Percentiles rank a stretch among this genome's conserved stretches.
phyloP scores from a whole-genome alignment of 2,797 vertebrate species.

The Austrolebias charrua region DNA sequence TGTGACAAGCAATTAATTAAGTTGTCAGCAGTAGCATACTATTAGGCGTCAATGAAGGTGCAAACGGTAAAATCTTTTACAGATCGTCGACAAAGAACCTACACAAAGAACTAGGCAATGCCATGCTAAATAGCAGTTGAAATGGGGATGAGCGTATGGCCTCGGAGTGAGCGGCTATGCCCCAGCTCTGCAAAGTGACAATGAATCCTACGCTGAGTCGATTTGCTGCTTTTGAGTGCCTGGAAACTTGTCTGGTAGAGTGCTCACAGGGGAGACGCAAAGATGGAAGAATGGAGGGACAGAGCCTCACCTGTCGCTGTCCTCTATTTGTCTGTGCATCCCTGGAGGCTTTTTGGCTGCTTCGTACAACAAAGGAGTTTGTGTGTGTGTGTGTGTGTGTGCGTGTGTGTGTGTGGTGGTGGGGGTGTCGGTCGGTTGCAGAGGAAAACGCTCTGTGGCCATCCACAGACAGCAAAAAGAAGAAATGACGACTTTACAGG shows the following conservation, averaged over 20 bases:
- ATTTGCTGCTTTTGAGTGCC: conserved; percentile 73
- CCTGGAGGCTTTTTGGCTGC: conserved; percentile 68
- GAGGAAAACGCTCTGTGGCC: conserved; percentile 49
- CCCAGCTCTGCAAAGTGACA: conserved; percentile 69
- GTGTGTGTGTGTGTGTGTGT: neutral
- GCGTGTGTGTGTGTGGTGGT: neutral
- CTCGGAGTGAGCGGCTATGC: conserved; percentile 56
- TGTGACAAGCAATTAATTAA: conserved; percentile 63
- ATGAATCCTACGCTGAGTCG: conserved; percentile 70
- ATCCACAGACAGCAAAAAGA: conserved; percentile 59
- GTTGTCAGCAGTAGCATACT: conserved; percentile 33
- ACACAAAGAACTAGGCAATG: conserved; percentile 24
- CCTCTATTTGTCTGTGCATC: conserved; percentile 73
- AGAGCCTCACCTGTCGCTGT: conserved; percentile 60
- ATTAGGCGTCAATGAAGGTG: too few species aligned
- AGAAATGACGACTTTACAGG: conserved; percentile 71
- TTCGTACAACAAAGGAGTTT: conserved; percentile 67
- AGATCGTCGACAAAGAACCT: conserved; percentile 33
- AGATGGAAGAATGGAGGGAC: conserved; percentile 56
- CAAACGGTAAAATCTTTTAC: neutral
- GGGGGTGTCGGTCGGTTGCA: conserved; percentile 21
- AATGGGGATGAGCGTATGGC: conserved; percentile 56
- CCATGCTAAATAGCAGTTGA: conserved; percentile 46
- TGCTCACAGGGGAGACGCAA: conserved; percentile 62
- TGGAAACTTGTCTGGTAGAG: conserved; percentile 72